These are phyloP conservation scores for Drosophila azteca DNA, from an alignment of 1,140 invertebrate species.

Conservation along the genomic window DNA sequence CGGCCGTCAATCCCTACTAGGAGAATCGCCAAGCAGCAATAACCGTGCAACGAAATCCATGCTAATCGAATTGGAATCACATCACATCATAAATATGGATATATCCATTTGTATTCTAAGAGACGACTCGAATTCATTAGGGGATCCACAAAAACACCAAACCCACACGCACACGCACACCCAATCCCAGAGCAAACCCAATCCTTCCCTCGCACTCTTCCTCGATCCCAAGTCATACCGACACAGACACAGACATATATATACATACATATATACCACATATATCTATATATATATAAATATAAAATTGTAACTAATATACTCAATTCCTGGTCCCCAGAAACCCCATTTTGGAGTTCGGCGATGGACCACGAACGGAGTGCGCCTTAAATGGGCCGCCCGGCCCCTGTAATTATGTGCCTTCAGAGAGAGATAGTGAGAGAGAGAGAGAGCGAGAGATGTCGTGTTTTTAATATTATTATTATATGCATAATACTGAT, in stretches of 20 bases:
- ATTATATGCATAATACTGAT: constrained; percentile 43
- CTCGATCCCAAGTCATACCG: no score
- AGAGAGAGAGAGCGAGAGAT: constrained; percentile 41
- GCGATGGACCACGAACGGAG: background rate
- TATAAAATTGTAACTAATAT: constrained; percentile 15
- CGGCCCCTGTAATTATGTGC: constrained; percentile 76
- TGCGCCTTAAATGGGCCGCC: constrained; percentile 38
- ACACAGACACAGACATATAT: background rate
- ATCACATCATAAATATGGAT: background rate
- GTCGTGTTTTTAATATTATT: constrained; percentile 46
- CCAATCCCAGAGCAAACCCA: no score
- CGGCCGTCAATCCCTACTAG: constrained; percentile 81
- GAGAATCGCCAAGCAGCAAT: background rate
- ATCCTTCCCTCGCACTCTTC: no score
- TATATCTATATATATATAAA: constrained; percentile 12
- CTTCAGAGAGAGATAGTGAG: constrained; percentile 66
- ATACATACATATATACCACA: background rate
- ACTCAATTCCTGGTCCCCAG: constrained; percentile 22
- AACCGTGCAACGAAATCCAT: constrained; percentile 56
- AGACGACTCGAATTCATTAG: no score
- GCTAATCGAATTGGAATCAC: constrained; percentile 25
- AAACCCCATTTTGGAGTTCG: background rate
- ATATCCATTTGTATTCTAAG: no score
- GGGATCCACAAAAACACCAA: no score
- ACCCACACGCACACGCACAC: no score